These are phyloP conservation scores for Amazona ochrocephala DNA, from an alignment of 2,797 vertebrate species.

Conservation along the genomic window DNA sequence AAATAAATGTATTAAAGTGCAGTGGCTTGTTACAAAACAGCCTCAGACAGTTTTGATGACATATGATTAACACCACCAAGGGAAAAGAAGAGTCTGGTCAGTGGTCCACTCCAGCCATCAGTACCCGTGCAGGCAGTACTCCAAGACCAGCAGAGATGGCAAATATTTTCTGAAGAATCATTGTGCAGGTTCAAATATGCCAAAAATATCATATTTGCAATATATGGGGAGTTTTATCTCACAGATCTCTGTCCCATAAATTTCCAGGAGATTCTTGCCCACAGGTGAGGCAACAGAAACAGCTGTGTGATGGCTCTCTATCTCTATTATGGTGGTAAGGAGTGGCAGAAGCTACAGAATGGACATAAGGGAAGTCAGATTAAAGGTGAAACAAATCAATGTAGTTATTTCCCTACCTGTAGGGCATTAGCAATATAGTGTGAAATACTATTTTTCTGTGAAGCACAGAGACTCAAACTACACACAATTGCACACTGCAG, in stretches of 20 bases:
- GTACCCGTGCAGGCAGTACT: neutral
- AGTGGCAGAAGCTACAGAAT: neutral
- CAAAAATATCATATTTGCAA: neutral
- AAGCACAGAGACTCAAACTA: neutral
- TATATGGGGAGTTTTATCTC: neutral
- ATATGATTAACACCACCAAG: neutral
- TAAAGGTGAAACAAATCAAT: neutral
- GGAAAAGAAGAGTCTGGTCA: neutral
- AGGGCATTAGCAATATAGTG: neutral
- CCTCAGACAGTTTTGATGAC: neutral
- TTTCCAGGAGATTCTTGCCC: neutral
- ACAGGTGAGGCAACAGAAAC: neutral
- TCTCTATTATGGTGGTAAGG: neutral
- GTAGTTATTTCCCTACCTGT: neutral
- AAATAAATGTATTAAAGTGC: slow-evolving; percentile 28
- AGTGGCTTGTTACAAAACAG: neutral
- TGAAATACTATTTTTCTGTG: neutral
- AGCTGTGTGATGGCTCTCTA: neutral
- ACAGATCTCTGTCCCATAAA: neutral
- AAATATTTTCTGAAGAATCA: neutral
- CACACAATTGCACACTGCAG: neutral
- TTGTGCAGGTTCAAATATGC: neutral
- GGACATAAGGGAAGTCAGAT: neutral
- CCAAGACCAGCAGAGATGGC: neutral
- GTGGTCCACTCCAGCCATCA: neutral